A percentile compares a stretch with the other conserved stretches of the same genome.
Conservation (phyloP, 2,113 vertebrate species). For the Lophochroa leadbeateri region DNA sequence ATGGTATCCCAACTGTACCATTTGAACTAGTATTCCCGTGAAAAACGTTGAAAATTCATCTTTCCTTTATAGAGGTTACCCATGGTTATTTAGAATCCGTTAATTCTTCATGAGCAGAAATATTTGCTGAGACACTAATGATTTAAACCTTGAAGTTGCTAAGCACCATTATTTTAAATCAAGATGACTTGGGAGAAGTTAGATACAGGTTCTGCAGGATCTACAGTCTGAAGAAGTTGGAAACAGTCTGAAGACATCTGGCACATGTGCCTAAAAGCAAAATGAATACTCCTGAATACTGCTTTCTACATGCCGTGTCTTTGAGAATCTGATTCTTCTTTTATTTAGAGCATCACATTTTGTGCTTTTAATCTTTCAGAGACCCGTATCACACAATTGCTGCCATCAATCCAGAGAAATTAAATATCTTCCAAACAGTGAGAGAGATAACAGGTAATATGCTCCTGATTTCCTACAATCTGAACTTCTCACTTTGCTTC, state of each 20-base stretch:
- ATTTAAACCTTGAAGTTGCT: not conserved
- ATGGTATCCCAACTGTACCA: not conserved
- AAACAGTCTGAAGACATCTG: not conserved
- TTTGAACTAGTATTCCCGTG: not conserved
- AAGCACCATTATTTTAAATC: not conserved
- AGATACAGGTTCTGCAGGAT: not conserved
- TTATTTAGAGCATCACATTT: not conserved
- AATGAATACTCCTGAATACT: not conserved
- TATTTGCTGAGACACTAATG: not conserved
- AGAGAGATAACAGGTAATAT: slow-evolving; percentile 94
- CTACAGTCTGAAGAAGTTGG: not conserved
- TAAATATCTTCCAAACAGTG: slow-evolving; percentile 93
- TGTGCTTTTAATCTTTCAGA: slow-evolving; percentile 73
- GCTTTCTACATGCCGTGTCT: not conserved
- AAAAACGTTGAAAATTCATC: not conserved
- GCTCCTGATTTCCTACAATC: not conserved
- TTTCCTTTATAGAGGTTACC: not conserved
- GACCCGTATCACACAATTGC: slow-evolving; percentile 94
- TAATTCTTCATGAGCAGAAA: not conserved
- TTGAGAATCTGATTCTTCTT: not conserved
- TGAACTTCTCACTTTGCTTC: not conserved
- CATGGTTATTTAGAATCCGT: not conserved
- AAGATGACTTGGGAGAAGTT: not conserved
- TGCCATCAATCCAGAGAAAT: slow-evolving; percentile 91
- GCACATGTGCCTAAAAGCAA: not conserved